Percentiles rank a stretch among this genome's conserved stretches.
These are phyloP conservation scores for Megalurothrips usitatus DNA, from an alignment of 2,888 invertebrate genomes.

Conservation along the genomic window DNA sequence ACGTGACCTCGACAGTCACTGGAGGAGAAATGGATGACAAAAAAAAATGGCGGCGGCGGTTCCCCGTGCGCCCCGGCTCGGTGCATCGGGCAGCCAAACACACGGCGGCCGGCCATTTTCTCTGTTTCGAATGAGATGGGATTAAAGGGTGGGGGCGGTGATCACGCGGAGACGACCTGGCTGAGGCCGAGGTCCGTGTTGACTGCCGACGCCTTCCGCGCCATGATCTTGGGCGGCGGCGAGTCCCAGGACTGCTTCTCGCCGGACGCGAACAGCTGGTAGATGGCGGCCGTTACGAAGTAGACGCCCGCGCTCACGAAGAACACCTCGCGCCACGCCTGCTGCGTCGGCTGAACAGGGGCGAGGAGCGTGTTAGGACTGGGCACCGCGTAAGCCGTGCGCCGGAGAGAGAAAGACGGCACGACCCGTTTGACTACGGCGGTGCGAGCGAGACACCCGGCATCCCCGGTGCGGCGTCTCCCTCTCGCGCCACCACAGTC, in stretches of 20 bases:
- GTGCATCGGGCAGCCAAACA: too few species aligned
- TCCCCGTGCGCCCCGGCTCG: background rate
- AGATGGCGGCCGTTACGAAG: conserved; percentile 72
- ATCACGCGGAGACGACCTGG: background rate
- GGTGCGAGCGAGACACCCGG: too few species aligned
- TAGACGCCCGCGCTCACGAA: conserved; percentile 77
- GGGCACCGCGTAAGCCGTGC: too few species aligned
- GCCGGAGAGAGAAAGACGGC: too few species aligned
- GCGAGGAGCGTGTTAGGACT: background rate
- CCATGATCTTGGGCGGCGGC: conserved; percentile 46
- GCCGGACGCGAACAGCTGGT: conserved; percentile 73
- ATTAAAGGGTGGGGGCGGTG: background rate
- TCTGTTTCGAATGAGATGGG: too few species aligned
- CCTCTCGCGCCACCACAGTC: too few species aligned
- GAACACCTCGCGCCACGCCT: conserved; percentile 83
- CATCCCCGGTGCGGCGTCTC: too few species aligned
- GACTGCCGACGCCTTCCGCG: background rate
- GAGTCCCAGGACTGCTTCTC: conserved; percentile 80
- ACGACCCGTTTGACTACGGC: too few species aligned
- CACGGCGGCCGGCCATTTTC: background rate
- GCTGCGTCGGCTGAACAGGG: conserved; percentile 69
- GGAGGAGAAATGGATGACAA: background rate
- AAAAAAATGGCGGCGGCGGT: background rate
- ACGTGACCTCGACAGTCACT: background rate
- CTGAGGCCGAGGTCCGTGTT: conserved; percentile 9